phyloP scores from a whole-genome alignment of 2,888 invertebrate genomes.

The Mesorhabditis spiculigera region DNA sequence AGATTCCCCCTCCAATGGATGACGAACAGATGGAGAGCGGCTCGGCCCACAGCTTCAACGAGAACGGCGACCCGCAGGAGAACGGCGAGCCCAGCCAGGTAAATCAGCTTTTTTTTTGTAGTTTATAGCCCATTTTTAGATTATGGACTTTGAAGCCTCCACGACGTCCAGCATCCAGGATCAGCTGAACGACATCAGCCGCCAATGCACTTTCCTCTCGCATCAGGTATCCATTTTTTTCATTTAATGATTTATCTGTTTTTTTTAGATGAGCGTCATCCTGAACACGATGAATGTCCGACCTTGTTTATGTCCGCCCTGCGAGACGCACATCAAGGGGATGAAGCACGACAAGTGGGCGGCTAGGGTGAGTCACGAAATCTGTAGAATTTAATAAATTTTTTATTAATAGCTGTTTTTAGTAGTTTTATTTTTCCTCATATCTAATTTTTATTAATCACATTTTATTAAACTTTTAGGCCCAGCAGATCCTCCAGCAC shows the following conservation, averaged over 20 bases:
- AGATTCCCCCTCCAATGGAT: not conserved
- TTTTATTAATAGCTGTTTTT: not conserved
- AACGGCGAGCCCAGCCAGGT: no score
- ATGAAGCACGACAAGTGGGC: no score
- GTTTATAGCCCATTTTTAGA: no score
- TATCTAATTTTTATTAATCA: not conserved
- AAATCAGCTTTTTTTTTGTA: no score
- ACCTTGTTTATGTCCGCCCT: constrained; percentile 1
- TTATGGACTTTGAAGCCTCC: no score
- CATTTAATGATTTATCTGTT: not conserved
- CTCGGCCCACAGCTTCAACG: not conserved
- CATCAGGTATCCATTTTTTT: not conserved
- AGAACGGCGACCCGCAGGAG: no score
- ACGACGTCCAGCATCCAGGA: no score
- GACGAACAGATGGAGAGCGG: constrained; percentile 6
- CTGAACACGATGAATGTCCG: not conserved
- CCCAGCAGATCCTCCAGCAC: not conserved
- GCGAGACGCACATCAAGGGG: not conserved
- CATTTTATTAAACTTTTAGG: not conserved
- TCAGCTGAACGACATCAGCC: no score
- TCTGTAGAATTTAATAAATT: not conserved
- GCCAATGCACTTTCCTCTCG: not conserved
- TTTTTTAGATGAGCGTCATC: constrained; percentile 1
- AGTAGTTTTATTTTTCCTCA: not conserved
- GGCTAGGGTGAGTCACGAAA: no score